phyloP scores from a whole-genome alignment of 2,888 invertebrate genomes.

The Acrobasis suavella region DNA sequence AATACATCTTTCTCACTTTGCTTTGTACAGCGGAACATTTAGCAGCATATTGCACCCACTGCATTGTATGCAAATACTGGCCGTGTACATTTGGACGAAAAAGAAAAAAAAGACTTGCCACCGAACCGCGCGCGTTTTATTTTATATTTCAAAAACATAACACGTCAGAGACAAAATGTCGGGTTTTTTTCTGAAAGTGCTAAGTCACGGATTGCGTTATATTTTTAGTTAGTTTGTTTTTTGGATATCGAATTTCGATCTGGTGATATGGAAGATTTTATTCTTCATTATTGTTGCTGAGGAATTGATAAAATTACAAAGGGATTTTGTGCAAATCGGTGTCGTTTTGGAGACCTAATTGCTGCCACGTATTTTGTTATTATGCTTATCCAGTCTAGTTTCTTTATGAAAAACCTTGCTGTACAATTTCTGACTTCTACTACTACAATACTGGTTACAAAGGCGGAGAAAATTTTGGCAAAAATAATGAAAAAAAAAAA shows the following conservation, averaged over 20 bases:
- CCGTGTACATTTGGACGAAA: slow-evolving; percentile 74
- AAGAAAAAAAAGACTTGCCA: slow-evolving; percentile 42
- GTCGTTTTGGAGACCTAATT: too few species aligned
- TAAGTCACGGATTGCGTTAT: slow-evolving; percentile 42
- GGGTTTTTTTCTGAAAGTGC: slow-evolving; percentile 44
- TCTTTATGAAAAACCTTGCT: too few species aligned
- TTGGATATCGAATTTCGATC: neutral
- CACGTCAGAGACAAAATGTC: slow-evolving; percentile 48
- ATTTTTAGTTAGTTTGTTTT: slow-evolving; percentile 26
- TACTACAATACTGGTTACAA: too few species aligned
- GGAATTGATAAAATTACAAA: too few species aligned
- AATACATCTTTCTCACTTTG: slow-evolving; percentile 25
- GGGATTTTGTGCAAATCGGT: too few species aligned
- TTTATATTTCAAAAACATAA: slow-evolving; percentile 24
- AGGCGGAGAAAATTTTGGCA: too few species aligned
- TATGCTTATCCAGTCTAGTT: too few species aligned
- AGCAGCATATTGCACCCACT: slow-evolving; percentile 25
- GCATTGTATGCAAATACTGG: slow-evolving; percentile 76
- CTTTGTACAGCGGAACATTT: slow-evolving; percentile 19
- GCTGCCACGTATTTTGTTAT: too few species aligned
- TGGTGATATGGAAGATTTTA: neutral
- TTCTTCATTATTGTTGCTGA: too few species aligned
- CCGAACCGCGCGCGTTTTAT: slow-evolving; percentile 19
- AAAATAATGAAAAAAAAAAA: too few species aligned
- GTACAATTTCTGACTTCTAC: too few species aligned